These are phyloP conservation scores for Aethes cnicana DNA, from an alignment of 2,888 invertebrate species.

Conservation along the genomic window DNA sequence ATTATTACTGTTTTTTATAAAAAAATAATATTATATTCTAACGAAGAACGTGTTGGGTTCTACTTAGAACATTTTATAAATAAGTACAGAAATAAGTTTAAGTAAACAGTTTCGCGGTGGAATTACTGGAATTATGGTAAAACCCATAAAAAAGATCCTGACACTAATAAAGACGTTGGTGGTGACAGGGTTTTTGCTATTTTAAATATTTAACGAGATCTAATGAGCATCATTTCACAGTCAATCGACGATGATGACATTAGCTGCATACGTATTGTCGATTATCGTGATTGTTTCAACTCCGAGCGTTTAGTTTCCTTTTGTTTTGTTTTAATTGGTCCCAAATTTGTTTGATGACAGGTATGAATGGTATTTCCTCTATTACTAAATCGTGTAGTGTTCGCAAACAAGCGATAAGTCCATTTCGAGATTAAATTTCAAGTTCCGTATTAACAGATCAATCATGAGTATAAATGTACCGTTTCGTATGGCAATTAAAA, in stretches of 20 bases:
- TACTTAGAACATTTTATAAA: too few species aligned
- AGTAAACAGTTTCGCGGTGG: too few species aligned
- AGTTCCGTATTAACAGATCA: too few species aligned
- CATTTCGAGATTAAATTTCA: too few species aligned
- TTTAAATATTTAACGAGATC: slow-evolving; percentile 77
- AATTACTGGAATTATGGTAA: slow-evolving; percentile 9
- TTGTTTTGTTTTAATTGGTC: slow-evolving; percentile 42
- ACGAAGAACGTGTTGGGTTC: too few species aligned
- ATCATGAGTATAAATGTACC: too few species aligned
- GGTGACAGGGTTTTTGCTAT: slow-evolving; percentile 49
- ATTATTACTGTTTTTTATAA: background rate
- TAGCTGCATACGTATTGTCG: slow-evolving; percentile 73
- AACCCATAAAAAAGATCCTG: slow-evolving; percentile 15
- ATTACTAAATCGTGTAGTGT: slow-evolving; percentile 39
- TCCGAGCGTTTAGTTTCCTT: slow-evolving; percentile 45
- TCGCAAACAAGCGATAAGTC: too few species aligned
- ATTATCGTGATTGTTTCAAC: slow-evolving; percentile 63
- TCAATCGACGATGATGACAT: slow-evolving; percentile 61
- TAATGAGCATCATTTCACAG: slow-evolving; percentile 73
- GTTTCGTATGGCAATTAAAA: background rate
- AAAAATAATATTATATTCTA: background rate
- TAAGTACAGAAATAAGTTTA: too few species aligned
- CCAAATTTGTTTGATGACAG: slow-evolving; percentile 44
- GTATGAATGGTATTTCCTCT: slow-evolving; percentile 58
- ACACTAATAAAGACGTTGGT: slow-evolving; percentile 54